Evolutionary conservation across 1,140 invertebrate species (phyloP).

Genomic region (Diachasmimorpha longicaudata): DNA sequence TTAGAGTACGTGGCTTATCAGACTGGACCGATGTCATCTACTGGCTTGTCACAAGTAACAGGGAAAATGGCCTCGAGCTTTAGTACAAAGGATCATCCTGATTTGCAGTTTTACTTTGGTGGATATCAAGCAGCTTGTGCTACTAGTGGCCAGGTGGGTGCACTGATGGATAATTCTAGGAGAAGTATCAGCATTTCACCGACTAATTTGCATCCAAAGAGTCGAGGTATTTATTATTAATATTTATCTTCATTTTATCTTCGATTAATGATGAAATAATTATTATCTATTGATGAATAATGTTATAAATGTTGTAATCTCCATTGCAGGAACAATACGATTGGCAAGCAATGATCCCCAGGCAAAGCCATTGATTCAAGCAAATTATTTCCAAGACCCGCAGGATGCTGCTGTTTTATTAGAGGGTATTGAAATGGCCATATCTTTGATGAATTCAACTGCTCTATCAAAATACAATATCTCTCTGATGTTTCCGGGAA

Average conservation of each 20-base stretch:
- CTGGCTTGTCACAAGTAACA: conserved; percentile 68
- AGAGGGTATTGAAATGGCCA: conserved; percentile 60
- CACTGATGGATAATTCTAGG: conserved; percentile 66
- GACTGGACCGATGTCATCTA: conserved; percentile 68
- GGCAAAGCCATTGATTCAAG: conserved; percentile 66
- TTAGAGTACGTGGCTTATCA: conserved; percentile 69
- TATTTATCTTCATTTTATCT: too few relatives aligned
- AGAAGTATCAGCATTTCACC: conserved; percentile 61
- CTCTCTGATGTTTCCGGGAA: conserved; percentile 52
- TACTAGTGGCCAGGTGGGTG: conserved; percentile 61
- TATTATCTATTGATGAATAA: too few relatives aligned
- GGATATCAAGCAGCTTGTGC: conserved; percentile 71
- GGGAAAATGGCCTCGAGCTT: conserved; percentile 68
- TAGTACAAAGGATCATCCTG: conserved; percentile 66
- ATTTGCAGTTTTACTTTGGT: conserved; percentile 74
- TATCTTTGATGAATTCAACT: conserved; percentile 55
- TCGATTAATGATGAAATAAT: too few relatives aligned
- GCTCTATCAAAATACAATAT: conserved; percentile 60
- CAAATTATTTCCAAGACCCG: conserved; percentile 64
- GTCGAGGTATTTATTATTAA: conserved; percentile 58
- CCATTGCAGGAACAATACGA: conserved; percentile 45
- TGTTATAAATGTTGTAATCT: too few relatives aligned
- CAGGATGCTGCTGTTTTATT: conserved; percentile 57
- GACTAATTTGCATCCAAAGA: conserved; percentile 63
- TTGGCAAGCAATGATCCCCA: conserved; percentile 65